Conservation (phyloP, 2,113 vertebrate genomes). For the Scolopax mira region DNA sequence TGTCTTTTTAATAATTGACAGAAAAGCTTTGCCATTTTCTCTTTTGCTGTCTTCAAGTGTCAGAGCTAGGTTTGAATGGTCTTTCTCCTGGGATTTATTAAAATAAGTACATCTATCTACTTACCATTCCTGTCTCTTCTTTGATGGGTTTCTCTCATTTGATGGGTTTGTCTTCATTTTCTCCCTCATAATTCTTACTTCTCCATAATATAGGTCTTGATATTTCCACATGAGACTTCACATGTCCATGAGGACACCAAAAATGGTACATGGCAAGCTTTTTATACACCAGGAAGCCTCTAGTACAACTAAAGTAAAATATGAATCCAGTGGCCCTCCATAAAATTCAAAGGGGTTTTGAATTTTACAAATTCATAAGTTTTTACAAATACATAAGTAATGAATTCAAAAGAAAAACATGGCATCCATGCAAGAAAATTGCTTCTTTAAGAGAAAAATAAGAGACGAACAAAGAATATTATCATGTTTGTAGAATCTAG, state of each 20-base stretch:
- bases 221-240: not conserved
- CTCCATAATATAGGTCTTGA: not conserved
- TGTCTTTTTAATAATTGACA: conserved; percentile 24
- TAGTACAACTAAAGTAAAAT: not conserved
- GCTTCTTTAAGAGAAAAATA: not conserved
- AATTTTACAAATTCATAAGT: not conserved
- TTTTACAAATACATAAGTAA: not conserved
- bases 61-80: not conserved
- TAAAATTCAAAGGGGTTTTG: not conserved
- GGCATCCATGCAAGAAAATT: not conserved
- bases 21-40: conserved; percentile 16
- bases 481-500: not conserved
- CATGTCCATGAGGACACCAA: not conserved
- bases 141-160: not conserved
- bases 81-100: conserved; percentile 24
- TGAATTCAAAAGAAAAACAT: not conserved
- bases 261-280: not conserved
- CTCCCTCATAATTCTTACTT: not conserved
- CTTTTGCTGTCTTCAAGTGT: conserved; percentile 22
- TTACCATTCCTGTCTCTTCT: not conserved
- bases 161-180: not conserved
- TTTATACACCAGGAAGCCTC: not conserved
- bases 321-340: not conserved
- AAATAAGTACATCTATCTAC: not conserved
- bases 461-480: not conserved